Base-by-base conservation (phyloP, 2,797 vertebrate species). In the Vipera ursinii region DNA sequence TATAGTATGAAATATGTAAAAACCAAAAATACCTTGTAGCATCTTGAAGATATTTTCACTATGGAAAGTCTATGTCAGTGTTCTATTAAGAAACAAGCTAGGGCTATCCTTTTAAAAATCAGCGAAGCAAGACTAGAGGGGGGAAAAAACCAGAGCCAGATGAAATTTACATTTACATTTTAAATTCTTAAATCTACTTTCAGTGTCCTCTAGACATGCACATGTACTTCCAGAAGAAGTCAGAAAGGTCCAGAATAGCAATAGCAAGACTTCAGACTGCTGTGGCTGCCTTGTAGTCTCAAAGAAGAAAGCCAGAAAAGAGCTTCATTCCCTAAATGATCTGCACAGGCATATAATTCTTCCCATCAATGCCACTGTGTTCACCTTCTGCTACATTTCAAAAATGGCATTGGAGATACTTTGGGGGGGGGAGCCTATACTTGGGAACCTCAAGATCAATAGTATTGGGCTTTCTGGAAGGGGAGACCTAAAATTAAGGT, bases 341-440 rank as follows among this genome's bases (percentile, higher is more conserved):
- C 20, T 82, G 38, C 73, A 82, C 20, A 82, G 38, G 38, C 73
- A 44, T 82, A 82, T 82, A 82, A 82, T 82, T 82, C 20, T 82
- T 48, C 73, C 87, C 90, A 93, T 85, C 44, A 48, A 48, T 95
- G 89, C 82, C 10, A 0, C 91, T 95, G 44, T 88, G 22, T 22
- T 82, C 20, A 82, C 20, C 73, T 82, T 82, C 73, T 48, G 8
- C 65, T 89, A 48, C 48, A 82, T 82, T 48, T 51, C 51, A 48
- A 82, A 82, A 48, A 48, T 82, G 38, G 20, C 38, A 82, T 82
- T 78, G 69, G 32, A 78, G 15, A 73, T 1, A 44, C 32, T 78
- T 78, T 78, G 38, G 38, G 1, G 20, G 17, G 0, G 7, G 9
- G 32, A 51, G 32, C 15, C 38, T 78, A 3, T 44, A 20, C 20